phyloP scores from a whole-genome alignment of 2,888 invertebrate species.

The Cerastis rubricosa region DNA sequence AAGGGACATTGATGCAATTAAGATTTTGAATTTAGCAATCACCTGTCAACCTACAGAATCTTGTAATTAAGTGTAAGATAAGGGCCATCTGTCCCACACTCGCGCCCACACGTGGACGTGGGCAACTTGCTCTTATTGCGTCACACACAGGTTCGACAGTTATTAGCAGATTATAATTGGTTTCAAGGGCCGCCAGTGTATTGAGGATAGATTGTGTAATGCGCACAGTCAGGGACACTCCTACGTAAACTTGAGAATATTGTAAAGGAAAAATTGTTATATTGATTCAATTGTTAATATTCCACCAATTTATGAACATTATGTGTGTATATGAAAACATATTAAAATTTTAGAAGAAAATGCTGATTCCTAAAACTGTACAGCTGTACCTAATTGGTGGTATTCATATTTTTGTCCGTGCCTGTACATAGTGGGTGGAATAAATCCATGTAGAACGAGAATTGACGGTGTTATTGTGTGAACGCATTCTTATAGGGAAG shows the following conservation, averaged over 20 bases:
- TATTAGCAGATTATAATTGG: constrained; percentile 6
- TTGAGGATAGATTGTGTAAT: constrained; percentile 15
- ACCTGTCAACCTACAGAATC: constrained; percentile 1
- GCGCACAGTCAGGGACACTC: background rate
- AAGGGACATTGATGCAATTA: background rate
- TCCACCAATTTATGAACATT: background rate
- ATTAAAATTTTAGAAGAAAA: background rate
- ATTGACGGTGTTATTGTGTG: constrained; percentile 14
- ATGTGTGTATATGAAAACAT: background rate
- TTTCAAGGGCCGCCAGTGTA: constrained; percentile 23
- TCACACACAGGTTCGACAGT: constrained; percentile 2
- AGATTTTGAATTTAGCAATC: background rate
- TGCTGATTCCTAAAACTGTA: background rate
- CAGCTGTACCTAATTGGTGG: background rate
- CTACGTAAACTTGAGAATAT: background rate
- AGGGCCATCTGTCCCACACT: constrained; percentile 20
- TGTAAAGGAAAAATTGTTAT: background rate
- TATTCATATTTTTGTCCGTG: background rate
- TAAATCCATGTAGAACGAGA: constrained; percentile 28
- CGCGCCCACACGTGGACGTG: constrained; percentile 22
- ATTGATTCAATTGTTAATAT: background rate
- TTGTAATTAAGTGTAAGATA: background rate
- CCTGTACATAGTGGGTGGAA: constrained; percentile 35
- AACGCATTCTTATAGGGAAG: constrained; percentile 24
- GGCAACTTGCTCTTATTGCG: constrained; percentile 29